Percentiles rank a stretch among this genome's conserved stretches.
These are phyloP conservation scores for Actenoides hombroni DNA, from an alignment of 2,113 vertebrate species.

Conservation along the genomic window DNA sequence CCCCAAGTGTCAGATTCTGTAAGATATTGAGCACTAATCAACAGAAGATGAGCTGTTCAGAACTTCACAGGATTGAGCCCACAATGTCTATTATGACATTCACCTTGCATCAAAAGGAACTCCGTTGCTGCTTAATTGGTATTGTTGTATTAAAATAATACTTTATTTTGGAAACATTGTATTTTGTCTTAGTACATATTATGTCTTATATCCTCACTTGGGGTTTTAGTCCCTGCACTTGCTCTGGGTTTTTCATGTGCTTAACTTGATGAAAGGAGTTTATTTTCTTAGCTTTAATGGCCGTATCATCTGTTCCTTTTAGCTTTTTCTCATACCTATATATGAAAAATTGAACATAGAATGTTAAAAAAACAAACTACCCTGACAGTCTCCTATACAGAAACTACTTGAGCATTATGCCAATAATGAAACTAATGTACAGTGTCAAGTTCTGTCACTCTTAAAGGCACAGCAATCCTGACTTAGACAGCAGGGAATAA, in stretches of 20 bases:
- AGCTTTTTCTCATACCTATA: background rate
- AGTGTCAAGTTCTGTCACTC: constrained; percentile 62
- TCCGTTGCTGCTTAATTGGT: background rate
- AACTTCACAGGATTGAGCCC: background rate
- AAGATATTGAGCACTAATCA: background rate
- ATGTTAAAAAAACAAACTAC: background rate
- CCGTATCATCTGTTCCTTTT: background rate
- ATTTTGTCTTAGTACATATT: background rate
- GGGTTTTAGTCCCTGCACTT: background rate
- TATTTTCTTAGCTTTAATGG: constrained; percentile 3
- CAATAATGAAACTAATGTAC: constrained; percentile 63
- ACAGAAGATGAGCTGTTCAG: background rate
- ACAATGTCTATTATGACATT: background rate
- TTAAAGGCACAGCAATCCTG: constrained; percentile 8
- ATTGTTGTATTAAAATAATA: background rate
- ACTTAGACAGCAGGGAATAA: constrained; percentile 25
- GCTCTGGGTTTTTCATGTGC: background rate
- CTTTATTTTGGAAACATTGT: background rate
- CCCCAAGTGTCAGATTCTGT: background rate
- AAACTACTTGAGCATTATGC: background rate
- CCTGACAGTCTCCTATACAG: constrained; percentile 1
- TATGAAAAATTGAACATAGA: constrained; percentile 35
- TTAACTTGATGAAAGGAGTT: background rate
- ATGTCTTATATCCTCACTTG: background rate
- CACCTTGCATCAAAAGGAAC: background rate